Base-by-base conservation (phyloP, 2,888 invertebrate genomes). In the Platycheirus rosarum region DNA sequence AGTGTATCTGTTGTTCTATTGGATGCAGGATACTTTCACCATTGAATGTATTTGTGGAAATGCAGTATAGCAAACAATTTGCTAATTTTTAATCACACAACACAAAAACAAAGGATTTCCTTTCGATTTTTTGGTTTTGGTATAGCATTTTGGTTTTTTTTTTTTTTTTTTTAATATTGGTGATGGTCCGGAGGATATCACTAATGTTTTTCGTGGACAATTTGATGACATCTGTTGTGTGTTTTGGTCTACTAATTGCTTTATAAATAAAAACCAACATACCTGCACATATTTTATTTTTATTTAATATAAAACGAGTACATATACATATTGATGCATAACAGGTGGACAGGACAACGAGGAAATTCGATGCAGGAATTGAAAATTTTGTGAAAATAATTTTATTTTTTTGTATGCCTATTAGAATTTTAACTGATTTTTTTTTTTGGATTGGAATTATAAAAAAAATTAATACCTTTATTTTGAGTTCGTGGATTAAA, bases 151-250 rank as follows among this genome's bases (percentile, higher is more conserved):
- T 46, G 14, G 62, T 62, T 29, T 35, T 53, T 53, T 29, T 32
- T 3, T 32, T 51, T 32, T 35, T 18, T 9, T 69, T 51, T 69
- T 75, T 35, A 18, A 53, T 53, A 29, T 32, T 8, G 8, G 29
- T 32, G 29, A 53, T 57, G 74, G 69, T 51, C 46, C 69, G 66
- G 13, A 63, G 40, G 16, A 69, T 49, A 51, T 69, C 74, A 60
- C 44, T 70, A 76, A 80, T 76, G 75, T 71, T 80, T 70, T 76
- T 37, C 37, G 80, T 49, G 80, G 80, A 80, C 80, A 76, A 71
- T 76, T 76, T 70, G 76, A 53, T 80, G 80, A 80, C 80, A 80
- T 76, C 66, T 76, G 70, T 32, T 65, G 42, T 55, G 42, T 71
- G 76, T 44, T 57, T 26, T 63, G 55, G 63, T 70, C 66, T 53